phyloP scores from a whole-genome alignment of 1,140 invertebrate genomes.

The Formica selysi region DNA sequence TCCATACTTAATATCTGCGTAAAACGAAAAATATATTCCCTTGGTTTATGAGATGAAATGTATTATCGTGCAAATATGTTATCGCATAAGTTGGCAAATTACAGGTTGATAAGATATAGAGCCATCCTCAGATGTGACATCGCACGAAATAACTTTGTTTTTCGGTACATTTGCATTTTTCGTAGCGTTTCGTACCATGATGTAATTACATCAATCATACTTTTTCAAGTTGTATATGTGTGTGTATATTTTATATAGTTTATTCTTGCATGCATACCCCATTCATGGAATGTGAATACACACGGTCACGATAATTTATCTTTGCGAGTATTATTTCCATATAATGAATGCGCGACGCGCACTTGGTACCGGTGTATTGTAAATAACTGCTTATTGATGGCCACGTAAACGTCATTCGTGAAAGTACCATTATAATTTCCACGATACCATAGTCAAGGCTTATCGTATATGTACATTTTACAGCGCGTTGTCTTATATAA shows the following conservation, averaged over 20 bases:
- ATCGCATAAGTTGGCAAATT: background rate
- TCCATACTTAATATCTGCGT: background rate
- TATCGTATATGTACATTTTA: background rate
- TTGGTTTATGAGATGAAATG: background rate
- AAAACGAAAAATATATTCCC: background rate
- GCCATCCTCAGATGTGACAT: background rate
- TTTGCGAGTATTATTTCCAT: constrained; percentile 1
- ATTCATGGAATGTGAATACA: background rate
- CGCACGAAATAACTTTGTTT: background rate
- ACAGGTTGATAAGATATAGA: constrained; percentile 5
- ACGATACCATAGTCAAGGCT: background rate
- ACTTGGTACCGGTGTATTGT: constrained; percentile 9
- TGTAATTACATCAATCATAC: background rate
- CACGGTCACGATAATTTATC: constrained; percentile 33
- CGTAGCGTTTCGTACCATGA: background rate
- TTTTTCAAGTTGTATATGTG: background rate
- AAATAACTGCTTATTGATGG: constrained; percentile 34
- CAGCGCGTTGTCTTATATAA: background rate
- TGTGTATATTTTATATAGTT: background rate
- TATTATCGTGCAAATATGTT: constrained; percentile 18
- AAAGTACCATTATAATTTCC: constrained; percentile 13
- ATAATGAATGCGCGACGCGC: constrained; percentile 21
- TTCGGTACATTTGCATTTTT: background rate
- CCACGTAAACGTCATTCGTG: background rate
- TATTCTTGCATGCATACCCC: background rate